These are phyloP conservation scores for Cremastinae sp. DNA, from an alignment of 2,888 invertebrate species.

Conservation along the genomic window DNA sequence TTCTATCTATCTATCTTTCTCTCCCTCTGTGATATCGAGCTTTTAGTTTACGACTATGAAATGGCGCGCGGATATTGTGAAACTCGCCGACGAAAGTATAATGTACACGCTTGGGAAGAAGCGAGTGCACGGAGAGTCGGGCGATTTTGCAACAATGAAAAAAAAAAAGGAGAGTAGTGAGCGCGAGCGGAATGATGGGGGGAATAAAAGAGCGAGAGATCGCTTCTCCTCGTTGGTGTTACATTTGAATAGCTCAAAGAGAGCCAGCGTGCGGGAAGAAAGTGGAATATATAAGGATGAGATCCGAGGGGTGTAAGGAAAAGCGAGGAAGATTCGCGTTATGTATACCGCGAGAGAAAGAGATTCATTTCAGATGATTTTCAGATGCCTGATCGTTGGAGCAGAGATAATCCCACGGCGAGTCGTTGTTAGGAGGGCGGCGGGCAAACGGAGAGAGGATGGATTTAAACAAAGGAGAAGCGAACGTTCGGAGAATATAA, in stretches of 20 bases:
- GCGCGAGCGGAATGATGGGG: constrained; percentile 8
- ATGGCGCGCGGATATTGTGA: constrained; percentile 33
- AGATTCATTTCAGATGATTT: constrained; percentile 70
- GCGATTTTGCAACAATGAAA: background rate
- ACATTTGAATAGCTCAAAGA: constrained; percentile 17
- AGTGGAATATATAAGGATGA: background rate
- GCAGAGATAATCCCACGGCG: constrained; percentile 76
- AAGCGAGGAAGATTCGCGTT: constrained; percentile 57
- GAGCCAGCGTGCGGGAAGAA: background rate
- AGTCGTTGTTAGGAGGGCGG: constrained; percentile 29
- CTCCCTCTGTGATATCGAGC: constrained; percentile 37
- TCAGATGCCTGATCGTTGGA: constrained; percentile 74
- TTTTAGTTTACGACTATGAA: constrained; percentile 54
- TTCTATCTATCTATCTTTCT: too few relatives aligned
- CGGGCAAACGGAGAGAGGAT: constrained; percentile 67
- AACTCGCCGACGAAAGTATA: background rate
- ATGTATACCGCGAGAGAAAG: constrained; percentile 33
- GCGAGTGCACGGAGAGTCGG: background rate
- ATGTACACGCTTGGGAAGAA: background rate
- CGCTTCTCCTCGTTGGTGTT: constrained; percentile 44
- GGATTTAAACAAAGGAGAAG: constrained; percentile 76
- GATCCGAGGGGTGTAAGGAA: background rate
- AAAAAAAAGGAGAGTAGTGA: too few relatives aligned
- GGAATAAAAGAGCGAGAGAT: background rate
- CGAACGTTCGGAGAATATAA: constrained; percentile 73